phyloP scores from a whole-genome alignment of 2,797 vertebrate species.

The Neomorphus geoffroyi region DNA sequence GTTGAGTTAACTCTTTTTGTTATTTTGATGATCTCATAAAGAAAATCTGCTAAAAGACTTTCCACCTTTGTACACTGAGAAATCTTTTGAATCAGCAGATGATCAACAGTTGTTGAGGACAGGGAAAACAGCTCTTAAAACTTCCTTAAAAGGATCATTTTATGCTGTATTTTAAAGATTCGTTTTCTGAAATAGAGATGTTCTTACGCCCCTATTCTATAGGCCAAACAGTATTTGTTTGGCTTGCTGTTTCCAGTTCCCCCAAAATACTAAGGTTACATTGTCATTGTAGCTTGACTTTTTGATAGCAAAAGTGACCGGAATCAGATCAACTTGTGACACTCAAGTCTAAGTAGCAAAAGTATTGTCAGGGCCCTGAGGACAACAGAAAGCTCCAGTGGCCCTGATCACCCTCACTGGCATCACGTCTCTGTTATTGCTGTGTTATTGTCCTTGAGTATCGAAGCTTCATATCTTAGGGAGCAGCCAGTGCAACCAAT shows the following conservation, averaged over 20 bases:
- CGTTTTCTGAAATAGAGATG: not conserved
- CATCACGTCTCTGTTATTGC: not conserved
- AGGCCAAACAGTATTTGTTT: not conserved
- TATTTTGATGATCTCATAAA: not conserved
- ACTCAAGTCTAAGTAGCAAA: not conserved
- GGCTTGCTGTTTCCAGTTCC: not conserved
- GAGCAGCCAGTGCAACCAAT: not conserved
- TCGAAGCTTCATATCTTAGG: not conserved
- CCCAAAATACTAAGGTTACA: not conserved
- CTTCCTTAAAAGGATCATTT: not conserved
- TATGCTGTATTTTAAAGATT: not conserved
- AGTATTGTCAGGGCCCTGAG: not conserved
- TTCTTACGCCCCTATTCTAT: not conserved
- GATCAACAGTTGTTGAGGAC: not conserved
- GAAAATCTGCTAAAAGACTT: not conserved
- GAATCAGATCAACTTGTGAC: not conserved
- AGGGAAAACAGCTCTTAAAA: not conserved
- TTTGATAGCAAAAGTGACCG: not conserved
- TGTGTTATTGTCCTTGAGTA: rapidly evolving
- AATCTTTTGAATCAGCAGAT: not conserved
- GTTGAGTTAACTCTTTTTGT: not conserved
- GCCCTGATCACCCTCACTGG: not conserved
- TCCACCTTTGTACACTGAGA: not conserved
- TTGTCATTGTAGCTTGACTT: not conserved
- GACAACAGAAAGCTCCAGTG: not conserved